These are phyloP conservation scores for Eupeodes latifasciatus DNA, from an alignment of 2,888 invertebrate species.

Conservation along the genomic window DNA sequence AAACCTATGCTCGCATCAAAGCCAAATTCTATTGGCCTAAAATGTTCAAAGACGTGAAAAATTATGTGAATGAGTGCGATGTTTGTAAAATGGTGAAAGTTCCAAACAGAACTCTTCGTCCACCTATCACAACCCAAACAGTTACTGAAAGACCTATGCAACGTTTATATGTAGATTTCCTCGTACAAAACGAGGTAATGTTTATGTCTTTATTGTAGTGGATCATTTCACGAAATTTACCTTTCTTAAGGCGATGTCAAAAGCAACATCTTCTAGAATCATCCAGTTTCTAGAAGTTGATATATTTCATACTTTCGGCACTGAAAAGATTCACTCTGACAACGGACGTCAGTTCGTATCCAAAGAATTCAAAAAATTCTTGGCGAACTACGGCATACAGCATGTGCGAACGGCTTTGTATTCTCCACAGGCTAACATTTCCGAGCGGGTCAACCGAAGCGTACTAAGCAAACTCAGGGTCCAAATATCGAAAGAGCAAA, in stretches of 20 bases:
- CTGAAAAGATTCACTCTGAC: conserved; percentile 74
- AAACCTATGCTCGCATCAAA: no score
- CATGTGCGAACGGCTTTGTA: conserved; percentile 77
- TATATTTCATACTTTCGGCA: conserved; percentile 77
- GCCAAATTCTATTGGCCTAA: no score
- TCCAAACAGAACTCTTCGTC: no score
- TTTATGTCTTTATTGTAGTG: conserved; percentile 23
- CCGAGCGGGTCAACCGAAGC: conserved; percentile 79
- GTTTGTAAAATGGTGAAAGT: no score
- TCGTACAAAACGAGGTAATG: conserved; percentile 27
- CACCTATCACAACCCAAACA: no score
- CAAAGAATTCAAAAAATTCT: conserved; percentile 30
- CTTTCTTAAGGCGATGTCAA: conserved; percentile 30
- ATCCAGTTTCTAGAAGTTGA: conserved; percentile 47
- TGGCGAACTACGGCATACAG: conserved; percentile 53
- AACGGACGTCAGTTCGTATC: conserved; percentile 77
- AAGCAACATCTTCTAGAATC: conserved; percentile 10
- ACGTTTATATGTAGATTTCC: conserved; percentile 52
- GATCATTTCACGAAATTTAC: conserved; percentile 54
- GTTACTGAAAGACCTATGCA: no score
- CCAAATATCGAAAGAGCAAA: conserved; percentile 7
- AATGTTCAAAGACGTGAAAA: no score
- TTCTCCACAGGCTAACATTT: conserved; percentile 80
- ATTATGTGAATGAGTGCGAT: no score
- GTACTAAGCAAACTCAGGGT: not conserved